phyloP scores from a whole-genome alignment of 2,888 invertebrate species.

The Keiferia lycopersicella region DNA sequence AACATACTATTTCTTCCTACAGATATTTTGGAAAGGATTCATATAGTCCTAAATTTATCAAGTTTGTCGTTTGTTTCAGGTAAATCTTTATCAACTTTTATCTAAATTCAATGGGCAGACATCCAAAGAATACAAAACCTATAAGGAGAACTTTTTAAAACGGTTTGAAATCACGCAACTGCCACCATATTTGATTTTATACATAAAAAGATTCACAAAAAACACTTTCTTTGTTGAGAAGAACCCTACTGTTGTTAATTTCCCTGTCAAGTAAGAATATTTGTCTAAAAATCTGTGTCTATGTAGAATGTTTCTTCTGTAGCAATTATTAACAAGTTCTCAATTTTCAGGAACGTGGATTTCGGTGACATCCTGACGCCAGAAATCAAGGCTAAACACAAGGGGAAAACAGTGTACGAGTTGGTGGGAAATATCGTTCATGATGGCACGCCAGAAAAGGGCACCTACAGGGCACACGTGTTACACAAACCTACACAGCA shows the following conservation, averaged over 20 bases:
- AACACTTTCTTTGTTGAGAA: slow-evolving; percentile 99
- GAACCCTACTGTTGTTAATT: slow-evolving; percentile 99
- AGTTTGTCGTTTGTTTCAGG: slow-evolving; percentile 73
- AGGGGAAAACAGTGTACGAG: slow-evolving; percentile 93
- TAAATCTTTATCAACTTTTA: slow-evolving; percentile 95
- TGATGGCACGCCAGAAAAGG: slow-evolving; percentile 97
- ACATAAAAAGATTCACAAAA: slow-evolving; percentile 98
- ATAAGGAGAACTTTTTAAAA: slow-evolving; percentile 99
- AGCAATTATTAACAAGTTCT: not conserved
- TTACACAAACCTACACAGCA: slow-evolving; percentile 93
- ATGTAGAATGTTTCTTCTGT: not conserved
- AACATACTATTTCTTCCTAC: not conserved
- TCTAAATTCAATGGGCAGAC: slow-evolving; percentile 97
- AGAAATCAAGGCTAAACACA: slow-evolving; percentile 88
- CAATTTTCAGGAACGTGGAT: slow-evolving; percentile 91
- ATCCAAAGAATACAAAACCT: slow-evolving; percentile 99
- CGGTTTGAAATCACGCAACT: slow-evolving; percentile 96
- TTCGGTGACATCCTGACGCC: slow-evolving; percentile 96
- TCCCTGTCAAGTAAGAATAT: slow-evolving; percentile 95
- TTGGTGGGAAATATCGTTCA: slow-evolving; percentile 99
- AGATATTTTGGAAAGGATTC: not conserved
- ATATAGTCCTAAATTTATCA: not conserved
- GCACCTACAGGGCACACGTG: slow-evolving; percentile 96
- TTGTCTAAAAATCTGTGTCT: not conserved
- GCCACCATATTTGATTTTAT: slow-evolving; percentile 97